phyloP scores from a whole-genome alignment of 2,797 vertebrate species.

The Artibeus jamaicensis region DNA sequence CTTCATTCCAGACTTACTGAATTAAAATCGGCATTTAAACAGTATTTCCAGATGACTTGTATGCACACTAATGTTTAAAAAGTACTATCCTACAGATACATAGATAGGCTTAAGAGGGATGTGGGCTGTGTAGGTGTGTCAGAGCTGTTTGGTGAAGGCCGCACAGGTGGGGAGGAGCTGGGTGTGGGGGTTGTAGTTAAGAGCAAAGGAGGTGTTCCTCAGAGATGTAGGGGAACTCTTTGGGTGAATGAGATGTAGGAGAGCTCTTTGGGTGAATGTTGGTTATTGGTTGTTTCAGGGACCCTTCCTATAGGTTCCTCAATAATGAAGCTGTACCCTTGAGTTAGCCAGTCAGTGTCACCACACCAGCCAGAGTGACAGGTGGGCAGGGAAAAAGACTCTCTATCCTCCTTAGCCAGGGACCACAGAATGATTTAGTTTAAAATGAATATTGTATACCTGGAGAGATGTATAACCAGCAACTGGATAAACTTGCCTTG shows the following conservation, averaged over 20 bases:
- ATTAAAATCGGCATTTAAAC: constrained; percentile 6
- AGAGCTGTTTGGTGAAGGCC: neutral
- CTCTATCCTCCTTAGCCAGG: neutral
- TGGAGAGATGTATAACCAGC: neutral
- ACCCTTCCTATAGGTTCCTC: neutral
- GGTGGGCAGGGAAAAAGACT: neutral
- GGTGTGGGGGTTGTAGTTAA: neutral
- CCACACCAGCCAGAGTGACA: neutral
- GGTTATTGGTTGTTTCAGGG: neutral
- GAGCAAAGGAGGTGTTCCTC: neutral
- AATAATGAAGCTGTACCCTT: neutral
- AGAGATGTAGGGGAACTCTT: neutral
- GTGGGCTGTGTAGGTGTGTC: neutral
- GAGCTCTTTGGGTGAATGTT: neutral
- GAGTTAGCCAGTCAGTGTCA: neutral
- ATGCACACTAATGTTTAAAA: neutral
- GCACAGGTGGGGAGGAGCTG: neutral
- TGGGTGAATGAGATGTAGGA: neutral
- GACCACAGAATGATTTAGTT: neutral
- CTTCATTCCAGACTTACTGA: neutral
- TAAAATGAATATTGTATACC: neutral
- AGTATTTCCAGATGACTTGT: neutral
- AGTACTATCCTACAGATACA: neutral
- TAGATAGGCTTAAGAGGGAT: neutral
- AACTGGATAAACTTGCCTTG: neutral